Evolutionary conservation across 2,113 vertebrate species (phyloP), one percentile per base, ranked within the genome.

Genomic region (Chlorodrepanis virens): DNA sequence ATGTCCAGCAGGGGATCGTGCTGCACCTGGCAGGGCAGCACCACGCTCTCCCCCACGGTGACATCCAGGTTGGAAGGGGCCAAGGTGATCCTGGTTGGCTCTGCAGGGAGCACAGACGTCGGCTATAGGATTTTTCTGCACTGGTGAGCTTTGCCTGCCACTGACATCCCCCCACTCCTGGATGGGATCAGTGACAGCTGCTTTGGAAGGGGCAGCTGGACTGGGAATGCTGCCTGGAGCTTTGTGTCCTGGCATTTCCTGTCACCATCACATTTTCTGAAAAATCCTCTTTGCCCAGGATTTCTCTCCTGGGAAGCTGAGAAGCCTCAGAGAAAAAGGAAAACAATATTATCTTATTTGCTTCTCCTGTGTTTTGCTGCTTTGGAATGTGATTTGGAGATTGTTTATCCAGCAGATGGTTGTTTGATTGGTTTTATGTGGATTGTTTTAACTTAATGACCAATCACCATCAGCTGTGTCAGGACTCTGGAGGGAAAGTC

Each of bases 51-150:
- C 39, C 99, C 99, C 50, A 99, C 99, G 4, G 99, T 98, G 52
- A 99, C 99, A 95, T 99, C 99, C 98, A 99, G 98, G 98, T 98
- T 99, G 74, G 98, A 98, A 17, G 99, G 99, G 29, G 98, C 98
- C 97, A 99, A 65, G 64, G 96, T 99, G 95, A 99, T 99, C 94
- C 98, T 98, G 11, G 99, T 99, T 53, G 99, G 99, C 90, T 99
- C 99, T 99, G 98, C 91, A 56, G 88, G 94, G 61, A 95, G 90
- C 96, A 95, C 33, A 90, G 76, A 9, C 2, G 15, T 0, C 14
- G 54, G 22, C 70, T 17, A n/a, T 0, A 27, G 84, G 35, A 13
- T 45, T 69, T 49, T 35, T 5, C 67, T 18, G 31, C 19, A 3
- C 1, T 18, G 50, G 65, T 56, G 65, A 72, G 69, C 87, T 92